Conservation (phyloP, 2,888 invertebrate species). For the Muscina levida region DNA sequence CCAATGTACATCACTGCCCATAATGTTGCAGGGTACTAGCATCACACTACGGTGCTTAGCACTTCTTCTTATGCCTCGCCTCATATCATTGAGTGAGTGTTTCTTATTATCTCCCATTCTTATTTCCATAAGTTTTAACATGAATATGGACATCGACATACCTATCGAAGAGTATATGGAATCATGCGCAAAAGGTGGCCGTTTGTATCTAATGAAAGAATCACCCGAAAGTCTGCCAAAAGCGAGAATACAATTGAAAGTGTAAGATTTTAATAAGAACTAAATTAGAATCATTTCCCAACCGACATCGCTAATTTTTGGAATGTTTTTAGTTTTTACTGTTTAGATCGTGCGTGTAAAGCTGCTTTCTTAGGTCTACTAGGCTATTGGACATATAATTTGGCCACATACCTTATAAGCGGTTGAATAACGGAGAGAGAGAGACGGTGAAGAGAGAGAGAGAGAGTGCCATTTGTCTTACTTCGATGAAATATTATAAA, state of each 20-base stretch:
- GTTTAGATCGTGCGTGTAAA: constrained; percentile 82
- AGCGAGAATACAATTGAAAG: constrained; percentile 87
- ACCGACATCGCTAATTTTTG: constrained; percentile 25
- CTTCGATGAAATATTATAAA: constrained; percentile 41
- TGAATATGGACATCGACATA: constrained; percentile 75
- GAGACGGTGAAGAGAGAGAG: background rate
- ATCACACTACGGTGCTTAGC: background rate
- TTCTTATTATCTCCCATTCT: background rate
- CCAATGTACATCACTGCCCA: no score
- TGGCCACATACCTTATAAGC: constrained; percentile 52
- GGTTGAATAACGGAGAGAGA: background rate
- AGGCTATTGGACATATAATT: constrained; percentile 77
- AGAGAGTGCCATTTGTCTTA: no score
- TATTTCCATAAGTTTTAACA: constrained; percentile 74
- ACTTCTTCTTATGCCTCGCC: background rate
- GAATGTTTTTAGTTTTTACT: constrained; percentile 80
- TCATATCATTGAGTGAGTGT: background rate
- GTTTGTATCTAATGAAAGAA: constrained; percentile 93
- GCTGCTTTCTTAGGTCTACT: constrained; percentile 81
- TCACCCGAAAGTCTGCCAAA: constrained; percentile 87
- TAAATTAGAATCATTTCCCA: no score
- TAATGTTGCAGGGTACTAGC: background rate
- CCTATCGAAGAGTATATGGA: constrained; percentile 85
- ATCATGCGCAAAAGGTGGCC: constrained; percentile 89
- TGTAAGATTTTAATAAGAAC: constrained; percentile 83